phyloP scores from a whole-genome alignment of 2,888 invertebrate species.

The Hedychridium roseum region DNA sequence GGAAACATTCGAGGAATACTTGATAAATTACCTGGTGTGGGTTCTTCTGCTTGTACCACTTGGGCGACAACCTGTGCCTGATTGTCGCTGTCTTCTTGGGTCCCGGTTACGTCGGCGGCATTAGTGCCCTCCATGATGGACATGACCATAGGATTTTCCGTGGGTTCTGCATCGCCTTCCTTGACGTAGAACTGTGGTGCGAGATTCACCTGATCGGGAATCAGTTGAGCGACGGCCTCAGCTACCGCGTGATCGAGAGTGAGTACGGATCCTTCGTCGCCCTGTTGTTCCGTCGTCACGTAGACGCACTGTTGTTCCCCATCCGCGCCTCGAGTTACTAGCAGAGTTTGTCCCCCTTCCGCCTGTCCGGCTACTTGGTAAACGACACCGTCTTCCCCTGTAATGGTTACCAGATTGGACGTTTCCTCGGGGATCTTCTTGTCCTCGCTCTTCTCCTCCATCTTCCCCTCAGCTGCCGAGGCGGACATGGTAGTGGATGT shows the following conservation, averaged over 20 bases:
- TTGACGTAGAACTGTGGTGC: constrained; percentile 62
- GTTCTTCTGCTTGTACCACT: constrained; percentile 84
- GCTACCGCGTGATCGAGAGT: constrained; percentile 68
- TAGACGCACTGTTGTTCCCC: constrained; percentile 78
- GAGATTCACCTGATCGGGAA: constrained; percentile 66
- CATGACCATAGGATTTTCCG: constrained; percentile 64
- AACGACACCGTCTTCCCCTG: constrained; percentile 84
- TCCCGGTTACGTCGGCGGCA: constrained; percentile 54
- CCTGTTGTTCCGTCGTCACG: constrained; percentile 69
- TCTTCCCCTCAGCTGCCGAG: constrained; percentile 48
- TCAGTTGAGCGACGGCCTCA: constrained; percentile 67
- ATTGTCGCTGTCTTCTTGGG: constrained; percentile 62
- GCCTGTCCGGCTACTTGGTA: constrained; percentile 84
- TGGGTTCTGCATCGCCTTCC: constrained; percentile 54
- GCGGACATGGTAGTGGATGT: constrained; percentile 34
- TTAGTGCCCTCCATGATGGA: constrained; percentile 62
- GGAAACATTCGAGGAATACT: no score
- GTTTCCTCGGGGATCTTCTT: constrained; percentile 64
- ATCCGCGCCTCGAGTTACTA: constrained; percentile 78
- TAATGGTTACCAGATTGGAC: constrained; percentile 77
- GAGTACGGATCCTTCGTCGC: constrained; percentile 67
- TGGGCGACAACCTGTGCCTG: constrained; percentile 85
- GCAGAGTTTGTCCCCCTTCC: constrained; percentile 78
- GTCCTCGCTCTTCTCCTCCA: constrained; percentile 70
- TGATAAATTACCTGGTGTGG: constrained; percentile 75